These are phyloP conservation scores for Cacatua alba DNA, from an alignment of 2,113 vertebrate genomes.

Conservation along the genomic window DNA sequence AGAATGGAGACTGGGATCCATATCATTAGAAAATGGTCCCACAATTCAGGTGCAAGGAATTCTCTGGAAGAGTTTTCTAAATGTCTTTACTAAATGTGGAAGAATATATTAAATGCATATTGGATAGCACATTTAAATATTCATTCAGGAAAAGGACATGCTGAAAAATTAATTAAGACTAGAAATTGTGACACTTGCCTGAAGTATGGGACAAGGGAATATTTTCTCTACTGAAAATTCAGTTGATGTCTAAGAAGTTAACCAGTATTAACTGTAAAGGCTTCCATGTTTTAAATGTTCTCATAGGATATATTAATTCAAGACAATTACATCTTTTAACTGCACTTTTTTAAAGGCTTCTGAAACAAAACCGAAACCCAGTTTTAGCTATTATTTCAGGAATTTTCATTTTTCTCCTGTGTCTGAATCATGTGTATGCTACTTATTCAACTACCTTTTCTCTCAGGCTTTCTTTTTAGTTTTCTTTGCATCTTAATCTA, in stretches of 20 bases:
- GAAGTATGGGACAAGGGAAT: background rate
- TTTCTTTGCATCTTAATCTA: background rate
- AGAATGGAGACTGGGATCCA: background rate
- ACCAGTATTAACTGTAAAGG: background rate
- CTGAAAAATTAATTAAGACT: conserved; percentile 16
- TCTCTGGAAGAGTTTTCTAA: background rate
- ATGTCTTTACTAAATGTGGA: background rate
- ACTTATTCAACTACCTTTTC: background rate
- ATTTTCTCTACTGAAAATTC: background rate
- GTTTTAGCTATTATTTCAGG: background rate
- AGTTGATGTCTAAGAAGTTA: background rate
- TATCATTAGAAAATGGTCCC: background rate
- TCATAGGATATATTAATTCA: background rate
- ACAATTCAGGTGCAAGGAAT: background rate
- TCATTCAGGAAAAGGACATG: background rate
- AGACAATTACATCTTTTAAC: background rate
- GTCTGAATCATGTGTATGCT: background rate
- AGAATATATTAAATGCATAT: background rate
- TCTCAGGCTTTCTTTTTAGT: background rate
- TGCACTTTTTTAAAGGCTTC: background rate
- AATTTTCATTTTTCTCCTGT: background rate
- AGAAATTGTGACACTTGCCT: background rate
- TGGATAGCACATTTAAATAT: background rate
- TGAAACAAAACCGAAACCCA: background rate
- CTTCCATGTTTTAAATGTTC: background rate